Percentiles rank a stretch among this genome's conserved stretches.
Conservation (phyloP, 2,797 vertebrate species). For the Sebastes ruberrimus region DNA sequence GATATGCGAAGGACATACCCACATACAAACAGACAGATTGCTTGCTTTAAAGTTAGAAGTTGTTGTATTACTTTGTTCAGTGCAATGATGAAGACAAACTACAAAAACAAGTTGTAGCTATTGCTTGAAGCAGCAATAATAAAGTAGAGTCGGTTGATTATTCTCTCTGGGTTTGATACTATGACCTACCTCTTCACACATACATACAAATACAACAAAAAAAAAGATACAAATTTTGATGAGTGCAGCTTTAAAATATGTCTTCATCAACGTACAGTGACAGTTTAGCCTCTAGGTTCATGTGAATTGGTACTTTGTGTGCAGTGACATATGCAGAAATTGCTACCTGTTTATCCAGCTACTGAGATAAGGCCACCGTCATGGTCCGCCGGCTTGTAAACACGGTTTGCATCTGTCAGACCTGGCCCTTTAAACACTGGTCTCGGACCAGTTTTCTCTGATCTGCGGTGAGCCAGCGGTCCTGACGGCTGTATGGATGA, state of each 20-base stretch:
- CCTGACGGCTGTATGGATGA: conserved; percentile 38
- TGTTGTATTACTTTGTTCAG: no score
- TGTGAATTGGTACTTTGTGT: background rate
- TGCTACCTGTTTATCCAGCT: background rate
- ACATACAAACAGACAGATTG: no score
- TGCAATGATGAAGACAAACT: background rate
- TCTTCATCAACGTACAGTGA: background rate
- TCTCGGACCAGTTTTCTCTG: conserved; percentile 11
- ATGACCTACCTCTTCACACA: no score
- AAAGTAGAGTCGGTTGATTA: background rate
- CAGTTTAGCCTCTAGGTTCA: background rate
- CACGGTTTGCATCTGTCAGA: conserved; percentile 15
- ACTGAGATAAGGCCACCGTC: conserved; percentile 3
- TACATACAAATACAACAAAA: no score
- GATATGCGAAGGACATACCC: no score
- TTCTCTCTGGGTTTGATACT: no score
- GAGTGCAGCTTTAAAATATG: background rate
- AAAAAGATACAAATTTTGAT: no score
- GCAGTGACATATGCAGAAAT: background rate
- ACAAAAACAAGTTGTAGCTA: background rate
- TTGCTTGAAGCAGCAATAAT: background rate
- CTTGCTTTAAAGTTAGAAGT: no score
- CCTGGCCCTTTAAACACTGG: background rate
- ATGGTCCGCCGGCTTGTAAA: background rate
- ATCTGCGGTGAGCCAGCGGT: background rate